These are phyloP conservation scores for Molossus molossus DNA, from an alignment of 2,797 vertebrate genomes.

Conservation along the genomic window DNA sequence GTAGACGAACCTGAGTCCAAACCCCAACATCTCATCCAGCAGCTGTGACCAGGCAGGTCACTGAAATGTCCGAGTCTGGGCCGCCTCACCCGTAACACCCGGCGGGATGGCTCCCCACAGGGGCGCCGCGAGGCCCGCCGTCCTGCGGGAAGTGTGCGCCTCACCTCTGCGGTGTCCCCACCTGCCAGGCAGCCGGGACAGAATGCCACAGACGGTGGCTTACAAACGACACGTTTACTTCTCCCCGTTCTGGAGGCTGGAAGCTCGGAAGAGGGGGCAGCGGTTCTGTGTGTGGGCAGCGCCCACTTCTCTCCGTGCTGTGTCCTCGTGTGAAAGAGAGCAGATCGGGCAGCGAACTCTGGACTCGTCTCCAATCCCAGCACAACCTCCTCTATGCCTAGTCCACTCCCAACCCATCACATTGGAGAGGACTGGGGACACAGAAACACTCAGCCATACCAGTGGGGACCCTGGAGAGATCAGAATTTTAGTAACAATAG, in stretches of 20 bases:
- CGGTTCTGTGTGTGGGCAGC: no score
- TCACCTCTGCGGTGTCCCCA: not conserved
- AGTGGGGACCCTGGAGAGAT: not conserved
- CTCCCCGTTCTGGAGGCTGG: no score
- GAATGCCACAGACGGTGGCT: not conserved
- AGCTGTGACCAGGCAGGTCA: not conserved
- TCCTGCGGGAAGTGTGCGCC: not conserved
- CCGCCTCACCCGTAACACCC: not conserved
- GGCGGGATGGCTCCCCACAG: rapidly evolving
- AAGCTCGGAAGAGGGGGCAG: no score
- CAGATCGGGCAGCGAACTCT: not conserved
- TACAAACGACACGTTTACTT: no score
- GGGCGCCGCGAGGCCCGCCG: not conserved
- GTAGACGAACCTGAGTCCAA: not conserved
- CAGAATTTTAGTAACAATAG: not conserved
- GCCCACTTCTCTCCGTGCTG: not conserved
- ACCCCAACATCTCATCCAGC: no score
- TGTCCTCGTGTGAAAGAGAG: rapidly evolving
- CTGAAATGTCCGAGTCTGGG: not conserved
- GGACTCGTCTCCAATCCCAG: not conserved
- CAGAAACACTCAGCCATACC: not conserved
- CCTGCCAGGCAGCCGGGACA: not conserved
- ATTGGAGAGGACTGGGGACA: not conserved
- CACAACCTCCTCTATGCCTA: not conserved
- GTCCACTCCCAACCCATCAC: not conserved